Percentiles rank a stretch among this genome's conserved stretches.
Conservation (phyloP, 2,113 vertebrate genomes). For the Sus scrofa region DNA sequence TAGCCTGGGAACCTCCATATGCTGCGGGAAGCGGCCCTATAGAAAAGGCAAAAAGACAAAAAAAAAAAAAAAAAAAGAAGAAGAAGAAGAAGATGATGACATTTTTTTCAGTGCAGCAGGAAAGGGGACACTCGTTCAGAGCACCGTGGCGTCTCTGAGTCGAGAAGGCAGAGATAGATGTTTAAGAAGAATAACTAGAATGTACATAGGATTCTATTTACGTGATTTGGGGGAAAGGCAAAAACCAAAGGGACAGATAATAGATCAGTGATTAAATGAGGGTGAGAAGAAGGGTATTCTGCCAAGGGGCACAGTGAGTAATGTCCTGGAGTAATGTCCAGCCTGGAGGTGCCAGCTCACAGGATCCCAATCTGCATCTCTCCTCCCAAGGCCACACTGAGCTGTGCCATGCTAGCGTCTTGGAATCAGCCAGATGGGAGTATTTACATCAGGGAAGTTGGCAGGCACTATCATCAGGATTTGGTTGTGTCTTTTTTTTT, state of each 20-base stretch:
- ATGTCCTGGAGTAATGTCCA: no score
- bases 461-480: neutral
- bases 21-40: no score
- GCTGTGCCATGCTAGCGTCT: neutral
- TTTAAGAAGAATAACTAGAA: neutral
- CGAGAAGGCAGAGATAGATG: neutral
- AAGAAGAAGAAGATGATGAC: no score
- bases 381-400: neutral
- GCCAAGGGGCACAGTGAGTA: neutral
- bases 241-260: neutral
- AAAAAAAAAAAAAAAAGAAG: no score
- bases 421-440: neutral
- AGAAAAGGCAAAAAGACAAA: no score
- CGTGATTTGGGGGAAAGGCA: neutral
- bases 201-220: neutral
- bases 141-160: neutral
- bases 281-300: neutral
- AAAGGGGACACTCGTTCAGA: neutral
- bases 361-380: no score
- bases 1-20: no score
- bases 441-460: neutral
- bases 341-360: neutral
- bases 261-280: neutral
- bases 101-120: neutral
- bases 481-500: no score